phyloP scores from a whole-genome alignment of 2,113 vertebrate species.

The Megatriorchis doriae region DNA sequence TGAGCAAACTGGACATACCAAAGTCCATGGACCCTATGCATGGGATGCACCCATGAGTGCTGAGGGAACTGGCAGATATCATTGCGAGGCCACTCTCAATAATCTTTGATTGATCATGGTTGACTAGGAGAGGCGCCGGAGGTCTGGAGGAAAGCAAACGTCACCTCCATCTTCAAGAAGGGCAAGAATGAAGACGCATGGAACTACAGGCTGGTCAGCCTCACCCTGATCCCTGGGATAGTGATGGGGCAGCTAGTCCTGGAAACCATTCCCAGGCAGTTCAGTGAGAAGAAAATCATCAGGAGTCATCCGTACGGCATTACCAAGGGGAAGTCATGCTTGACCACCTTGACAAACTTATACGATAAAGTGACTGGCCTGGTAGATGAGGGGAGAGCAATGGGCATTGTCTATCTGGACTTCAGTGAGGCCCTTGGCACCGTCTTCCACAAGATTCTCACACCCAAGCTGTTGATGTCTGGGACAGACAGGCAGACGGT shows the following conservation, averaged over 20 bases:
- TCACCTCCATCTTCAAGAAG: background rate
- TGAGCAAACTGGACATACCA: background rate
- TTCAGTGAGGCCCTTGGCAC: background rate
- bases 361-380: background rate
- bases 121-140: background rate
- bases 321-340: background rate
- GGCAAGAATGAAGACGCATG: background rate
- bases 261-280: background rate
- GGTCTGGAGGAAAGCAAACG: background rate
- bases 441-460: rapidly evolving
- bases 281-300: background rate
- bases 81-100: background rate
- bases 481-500: rapidly evolving
- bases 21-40: background rate
- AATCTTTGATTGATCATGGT: background rate
- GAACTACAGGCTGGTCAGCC: background rate
- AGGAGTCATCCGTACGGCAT: too few relatives aligned
- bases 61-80: background rate
- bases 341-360: background rate
- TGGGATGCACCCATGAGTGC: background rate
- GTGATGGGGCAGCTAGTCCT: too few relatives aligned
- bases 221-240: background rate
- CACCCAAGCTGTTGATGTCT: too few relatives aligned
- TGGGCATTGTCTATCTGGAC: rapidly evolving
- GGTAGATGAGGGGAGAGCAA: background rate